Conservation (phyloP, 2,888 invertebrate species). For the Apeira syringaria region DNA sequence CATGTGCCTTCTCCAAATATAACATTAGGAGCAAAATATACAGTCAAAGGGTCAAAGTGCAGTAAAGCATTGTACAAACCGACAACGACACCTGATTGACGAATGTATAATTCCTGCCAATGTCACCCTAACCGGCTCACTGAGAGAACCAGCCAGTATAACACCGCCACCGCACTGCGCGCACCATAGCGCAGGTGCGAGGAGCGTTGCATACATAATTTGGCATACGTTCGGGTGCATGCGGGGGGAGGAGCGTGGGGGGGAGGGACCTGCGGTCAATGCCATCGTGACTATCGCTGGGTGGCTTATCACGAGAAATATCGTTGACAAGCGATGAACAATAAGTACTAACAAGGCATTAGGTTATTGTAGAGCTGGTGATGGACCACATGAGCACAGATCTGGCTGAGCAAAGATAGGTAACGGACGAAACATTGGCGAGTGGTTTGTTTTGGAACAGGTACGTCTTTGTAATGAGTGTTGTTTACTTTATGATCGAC, state of each 20-base stretch:
- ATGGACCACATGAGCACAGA: no score
- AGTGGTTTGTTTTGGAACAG: not conserved
- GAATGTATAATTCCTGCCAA: no score
- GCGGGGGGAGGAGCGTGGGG: not conserved
- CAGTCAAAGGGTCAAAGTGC: slow-evolving; percentile 7
- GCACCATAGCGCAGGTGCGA: slow-evolving; percentile 12
- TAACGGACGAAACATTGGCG: not conserved
- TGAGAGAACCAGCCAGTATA: no score
- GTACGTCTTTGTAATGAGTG: no score
- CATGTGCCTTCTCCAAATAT: not conserved
- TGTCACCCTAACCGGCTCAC: no score
- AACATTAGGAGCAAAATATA: no score
- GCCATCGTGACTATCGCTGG: slow-evolving; percentile 16
- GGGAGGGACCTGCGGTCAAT: slow-evolving; percentile 17
- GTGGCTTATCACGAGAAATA: slow-evolving; percentile 16
- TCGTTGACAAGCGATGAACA: slow-evolving; percentile 6
- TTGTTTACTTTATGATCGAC: no score
- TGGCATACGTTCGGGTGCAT: slow-evolving; percentile 19
- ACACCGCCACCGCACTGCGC: not conserved
- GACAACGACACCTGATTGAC: no score
- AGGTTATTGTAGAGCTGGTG: not conserved
- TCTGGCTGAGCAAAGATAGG: not conserved
- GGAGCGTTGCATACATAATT: slow-evolving; percentile 7
- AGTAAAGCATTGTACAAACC: no score
- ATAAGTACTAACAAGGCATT: not conserved